Evolutionary conservation across 2,888 invertebrate species (phyloP), one percentile per base, ranked within the genome.

Genomic region (Drosophila tanythrix): DNA sequence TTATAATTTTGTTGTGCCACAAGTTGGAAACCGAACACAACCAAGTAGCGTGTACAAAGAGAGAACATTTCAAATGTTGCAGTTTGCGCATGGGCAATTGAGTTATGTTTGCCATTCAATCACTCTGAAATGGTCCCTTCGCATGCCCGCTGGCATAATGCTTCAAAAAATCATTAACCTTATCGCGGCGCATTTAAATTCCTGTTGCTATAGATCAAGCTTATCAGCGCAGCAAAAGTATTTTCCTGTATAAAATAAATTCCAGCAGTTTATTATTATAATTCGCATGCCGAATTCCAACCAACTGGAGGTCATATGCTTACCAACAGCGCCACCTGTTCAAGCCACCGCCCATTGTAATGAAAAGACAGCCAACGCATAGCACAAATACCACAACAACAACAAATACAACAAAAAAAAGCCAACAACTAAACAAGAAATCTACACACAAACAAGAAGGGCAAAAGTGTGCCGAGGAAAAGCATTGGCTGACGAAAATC

Each of bases 171-270:
- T 63, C 78, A 65, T 71, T 74, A 46, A 43, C 56, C 83, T 84
- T 89, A 84, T 89, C 89, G 83, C 61, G 6, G 52, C 50, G 71
- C 76, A 83, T 79, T 87, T 63, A 70, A 87, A 76, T 76, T 68
- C 40, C 71, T 67, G 50, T 55, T 62, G 65, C 80, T 68, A 88
- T 89, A 85, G 88, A 86, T 89, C 90, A 89, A 79, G 81, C 88
- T 89, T 88, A 88, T 89, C 86, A 74, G 85, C 88, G 75, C 72
- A 70, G 74, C 84, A 75, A 84, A 89, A 63, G 80, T 76, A 89
- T 89, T 84, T 84, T 72, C 88, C 88, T 84, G 84, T 77, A 89
- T 84, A 73, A 89, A 89, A 87, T 87, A 87, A 89, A 85, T 87
- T 75, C 74, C 80, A 70, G 65, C 82, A 87, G 82, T 85, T 85